Evolutionary conservation across 2,888 invertebrate species (phyloP), one percentile per base, ranked within the genome.

Genomic region (Deroplatys truncata): DNA sequence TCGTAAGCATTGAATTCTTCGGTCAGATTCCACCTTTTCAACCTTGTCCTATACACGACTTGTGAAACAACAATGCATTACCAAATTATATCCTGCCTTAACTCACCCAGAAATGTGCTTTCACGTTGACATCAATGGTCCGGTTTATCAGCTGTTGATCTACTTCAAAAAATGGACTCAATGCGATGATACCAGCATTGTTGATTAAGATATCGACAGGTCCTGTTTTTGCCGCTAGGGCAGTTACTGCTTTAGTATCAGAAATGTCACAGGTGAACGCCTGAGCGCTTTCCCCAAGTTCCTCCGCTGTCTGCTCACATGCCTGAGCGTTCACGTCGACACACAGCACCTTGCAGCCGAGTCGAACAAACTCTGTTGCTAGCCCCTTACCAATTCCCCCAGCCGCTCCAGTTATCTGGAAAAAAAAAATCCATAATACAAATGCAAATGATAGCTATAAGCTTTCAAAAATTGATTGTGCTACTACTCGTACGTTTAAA

Each of bases 391-490:
- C 90, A n/a, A 90, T 43, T 15, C 90, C 90, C 16, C 88, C 88
- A 29, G 88, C 90, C 4, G 90, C 72, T 7, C 90, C 90, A n/a
- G 90, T 90, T 84, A 90, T 87, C 90, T 90, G 88, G 20, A n/a
- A 5, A 4, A 35, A 35, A 35, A n/a, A n/a, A n/a, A n/a, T n/a
- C n/a, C n/a, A 1, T 35, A 8, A 35, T 35, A 31, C 35, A 35
- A 0, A 35, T 35, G n/a, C n/a, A 35, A 8, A 35, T 8, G 13
- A 8, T 7, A 35, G 0, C 8, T 4, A 8, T 35, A 35, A 35
- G 8, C 35, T 83, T 83, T 2, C 82, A 4, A 4, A 28, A 28
- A 7, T 31, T 7, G 5, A 31, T 31, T 31, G 31, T 31, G 31
- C 2, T 4, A n/a, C n/a, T n/a, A n/a, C n/a, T n/a, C n/a, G 5